Conservation (phyloP, 37 sponge, comb jelly and placozoan genomes). For the Chondrilla cf. caribensis region DNA sequence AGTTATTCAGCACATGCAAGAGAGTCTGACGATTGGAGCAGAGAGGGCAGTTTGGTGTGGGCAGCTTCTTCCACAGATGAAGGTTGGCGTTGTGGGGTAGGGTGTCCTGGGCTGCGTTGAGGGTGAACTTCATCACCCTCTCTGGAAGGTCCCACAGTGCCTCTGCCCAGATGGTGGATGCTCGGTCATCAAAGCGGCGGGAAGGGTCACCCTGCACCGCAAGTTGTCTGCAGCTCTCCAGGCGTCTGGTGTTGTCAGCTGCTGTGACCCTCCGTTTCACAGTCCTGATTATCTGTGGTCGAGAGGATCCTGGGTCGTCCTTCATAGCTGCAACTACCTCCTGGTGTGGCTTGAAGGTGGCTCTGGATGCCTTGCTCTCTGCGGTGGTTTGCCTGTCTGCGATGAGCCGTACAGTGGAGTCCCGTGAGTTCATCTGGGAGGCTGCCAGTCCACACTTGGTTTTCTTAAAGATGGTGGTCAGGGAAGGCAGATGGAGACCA, state of each 20-base stretch:
- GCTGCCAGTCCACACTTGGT: neutral
- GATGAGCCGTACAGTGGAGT: slow-evolving; percentile 7
- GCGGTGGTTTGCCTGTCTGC: neutral
- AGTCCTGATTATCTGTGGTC: neutral
- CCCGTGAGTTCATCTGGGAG: slow-evolving; percentile 6
- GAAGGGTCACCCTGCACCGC: neutral
- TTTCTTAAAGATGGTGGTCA: slow-evolving; percentile 18
- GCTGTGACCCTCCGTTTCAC: neutral
- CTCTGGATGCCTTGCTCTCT: neutral
- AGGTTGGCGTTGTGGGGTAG: slow-evolving; percentile 42
- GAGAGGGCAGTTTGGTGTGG: neutral
- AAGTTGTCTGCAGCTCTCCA: neutral
- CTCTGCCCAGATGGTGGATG: neutral
- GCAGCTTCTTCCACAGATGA: slow-evolving; percentile 9
- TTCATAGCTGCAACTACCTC: neutral
- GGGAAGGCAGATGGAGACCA: slow-evolving; percentile 26
- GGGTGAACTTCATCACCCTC: neutral
- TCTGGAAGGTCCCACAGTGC: neutral
- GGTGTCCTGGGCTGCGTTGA: slow-evolving; percentile 4
- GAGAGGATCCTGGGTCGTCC: slow-evolving; percentile 21
- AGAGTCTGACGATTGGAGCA: slow-evolving; percentile 11
- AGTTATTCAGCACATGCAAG: neutral
- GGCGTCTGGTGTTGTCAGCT: neutral
- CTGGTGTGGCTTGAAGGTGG: slow-evolving; percentile 4
- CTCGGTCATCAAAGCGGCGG: neutral